Percentiles rank a stretch among this genome's conserved stretches.
Evolutionary conservation across 2,888 invertebrate species (phyloP).

Genomic region (Cephus spinipes): DNA sequence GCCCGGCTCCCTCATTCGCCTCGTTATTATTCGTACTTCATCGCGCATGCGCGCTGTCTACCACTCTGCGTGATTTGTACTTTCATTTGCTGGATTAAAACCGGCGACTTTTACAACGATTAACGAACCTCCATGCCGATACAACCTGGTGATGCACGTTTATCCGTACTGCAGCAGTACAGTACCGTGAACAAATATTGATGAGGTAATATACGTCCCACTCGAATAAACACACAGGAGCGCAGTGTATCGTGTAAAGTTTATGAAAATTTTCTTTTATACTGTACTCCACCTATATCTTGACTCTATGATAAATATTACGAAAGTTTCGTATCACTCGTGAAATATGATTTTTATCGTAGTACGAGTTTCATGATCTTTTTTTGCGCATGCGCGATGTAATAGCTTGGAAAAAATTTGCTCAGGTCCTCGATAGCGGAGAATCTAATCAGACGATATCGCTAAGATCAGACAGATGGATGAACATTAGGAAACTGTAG

Average conservation of each 20-base stretch:
- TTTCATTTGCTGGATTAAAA: conserved; percentile 25
- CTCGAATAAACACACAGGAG: not conserved
- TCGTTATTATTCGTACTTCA: not conserved
- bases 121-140: conserved; percentile 14
- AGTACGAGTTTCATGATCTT: not conserved
- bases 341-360: not conserved
- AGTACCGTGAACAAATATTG: not conserved
- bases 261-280: not conserved
- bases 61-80: conserved; percentile 19
- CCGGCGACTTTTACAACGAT: conserved; percentile 16
- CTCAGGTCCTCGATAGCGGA: not conserved
- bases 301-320: not conserved
- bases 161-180: not conserved
- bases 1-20: conserved; percentile 13
- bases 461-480: not conserved
- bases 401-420: not conserved
- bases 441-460: conserved; percentile 6
- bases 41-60: not conserved
- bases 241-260: not conserved
- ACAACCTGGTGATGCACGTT: not conserved
- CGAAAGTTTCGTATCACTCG: not conserved
- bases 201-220: not conserved
- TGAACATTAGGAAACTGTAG: not conserved
- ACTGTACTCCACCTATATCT: not conserved
- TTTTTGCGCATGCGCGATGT: not conserved